Percentiles rank a stretch among this genome's conserved stretches.
phyloP scores from a whole-genome alignment of 53 echinoderm and acorn worm species.

The Temnopleurus reevesii region DNA sequence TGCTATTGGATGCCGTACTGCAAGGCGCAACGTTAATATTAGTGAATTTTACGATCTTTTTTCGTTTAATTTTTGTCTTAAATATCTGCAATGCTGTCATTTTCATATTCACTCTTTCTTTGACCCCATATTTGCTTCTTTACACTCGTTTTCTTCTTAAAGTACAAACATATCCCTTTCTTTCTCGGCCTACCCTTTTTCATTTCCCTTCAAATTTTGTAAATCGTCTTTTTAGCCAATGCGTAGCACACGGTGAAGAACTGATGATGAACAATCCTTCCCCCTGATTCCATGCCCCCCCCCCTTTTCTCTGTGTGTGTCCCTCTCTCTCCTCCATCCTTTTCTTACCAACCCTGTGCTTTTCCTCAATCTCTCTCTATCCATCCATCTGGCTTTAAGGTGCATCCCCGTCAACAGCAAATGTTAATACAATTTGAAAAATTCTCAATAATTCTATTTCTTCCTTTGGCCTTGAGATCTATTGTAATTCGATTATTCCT shows the following conservation, averaged over 20 bases:
- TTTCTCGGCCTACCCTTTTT: no score
- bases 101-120: background rate
- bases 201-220: no score
- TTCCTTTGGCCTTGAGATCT: conserved; percentile 35
- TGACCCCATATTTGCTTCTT: no score
- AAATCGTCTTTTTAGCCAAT: no score
- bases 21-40: background rate
- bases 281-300: background rate
- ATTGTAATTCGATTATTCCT: conserved; percentile 29
- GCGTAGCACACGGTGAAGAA: no score
- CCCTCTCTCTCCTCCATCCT: background rate
- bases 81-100: no score
- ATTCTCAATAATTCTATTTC: conserved; percentile 55
- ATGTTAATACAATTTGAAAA: conserved; percentile 35
- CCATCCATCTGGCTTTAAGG: background rate
- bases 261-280: no score
- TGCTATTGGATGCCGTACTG: no score
- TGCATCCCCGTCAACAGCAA: conserved; percentile 23
- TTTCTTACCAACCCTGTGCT: no score
- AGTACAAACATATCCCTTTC: no score
- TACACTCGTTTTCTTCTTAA: no score
- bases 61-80: no score
- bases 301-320: background rate
- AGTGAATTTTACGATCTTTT: background rate
- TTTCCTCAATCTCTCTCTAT: background rate